These are phyloP conservation scores for Macrophya alboannulata DNA, from an alignment of 2,888 invertebrate genomes.

Conservation along the genomic window DNA sequence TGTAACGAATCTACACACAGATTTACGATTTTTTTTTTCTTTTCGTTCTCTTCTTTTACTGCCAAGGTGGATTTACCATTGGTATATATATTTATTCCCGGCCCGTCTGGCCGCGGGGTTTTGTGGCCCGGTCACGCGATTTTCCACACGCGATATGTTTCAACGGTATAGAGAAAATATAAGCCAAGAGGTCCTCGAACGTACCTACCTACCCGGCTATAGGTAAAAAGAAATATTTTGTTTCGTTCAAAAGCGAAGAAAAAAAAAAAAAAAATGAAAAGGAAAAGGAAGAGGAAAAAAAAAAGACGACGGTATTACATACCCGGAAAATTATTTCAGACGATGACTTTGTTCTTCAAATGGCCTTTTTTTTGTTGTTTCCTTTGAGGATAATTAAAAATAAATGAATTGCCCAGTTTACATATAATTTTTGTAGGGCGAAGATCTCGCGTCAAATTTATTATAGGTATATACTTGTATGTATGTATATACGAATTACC, in stretches of 20 bases:
- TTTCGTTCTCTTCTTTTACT: background rate
- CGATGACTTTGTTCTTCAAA: background rate
- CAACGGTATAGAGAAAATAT: background rate
- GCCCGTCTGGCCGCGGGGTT: background rate
- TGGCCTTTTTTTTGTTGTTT: background rate
- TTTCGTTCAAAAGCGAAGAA: background rate
- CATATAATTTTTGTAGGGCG: background rate
- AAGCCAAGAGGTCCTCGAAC: background rate
- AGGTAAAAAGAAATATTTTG: background rate
- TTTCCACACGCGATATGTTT: slow-evolving; percentile 4
- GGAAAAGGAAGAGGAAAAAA: no score
- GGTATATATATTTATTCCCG: background rate
- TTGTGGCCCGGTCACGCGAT: slow-evolving; percentile 22
- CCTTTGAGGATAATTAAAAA: background rate
- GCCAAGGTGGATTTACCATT: background rate
- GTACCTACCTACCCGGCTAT: background rate
- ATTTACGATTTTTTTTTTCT: slow-evolving; percentile 18
- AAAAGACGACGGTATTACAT: no score
- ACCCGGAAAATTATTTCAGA: background rate
- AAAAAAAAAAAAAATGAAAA: background rate
- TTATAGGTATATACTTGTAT: no score
- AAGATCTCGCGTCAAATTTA: background rate
- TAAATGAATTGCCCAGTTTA: background rate
- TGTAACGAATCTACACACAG: background rate
- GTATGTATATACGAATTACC: background rate